phyloP scores from a whole-genome alignment of 2,888 invertebrate genomes.

The Heliconius cydno region DNA sequence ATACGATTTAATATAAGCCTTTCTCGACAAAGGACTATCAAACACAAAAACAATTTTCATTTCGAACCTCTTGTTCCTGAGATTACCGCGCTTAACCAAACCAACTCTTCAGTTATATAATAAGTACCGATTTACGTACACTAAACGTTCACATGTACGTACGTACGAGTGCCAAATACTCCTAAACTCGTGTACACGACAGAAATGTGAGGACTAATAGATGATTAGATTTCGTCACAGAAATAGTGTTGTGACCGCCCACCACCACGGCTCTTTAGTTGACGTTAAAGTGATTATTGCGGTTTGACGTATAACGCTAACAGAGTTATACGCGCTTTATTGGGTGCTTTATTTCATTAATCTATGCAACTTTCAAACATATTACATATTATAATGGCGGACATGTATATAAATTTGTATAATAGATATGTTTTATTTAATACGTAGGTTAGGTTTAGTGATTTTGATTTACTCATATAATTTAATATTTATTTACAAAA shows the following conservation, averaged over 20 bases:
- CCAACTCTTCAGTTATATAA: not conserved
- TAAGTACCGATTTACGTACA: not conserved
- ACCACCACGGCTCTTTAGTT: slow-evolving; percentile 31
- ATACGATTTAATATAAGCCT: too few species aligned
- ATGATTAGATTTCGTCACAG: slow-evolving; percentile 27
- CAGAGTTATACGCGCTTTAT: slow-evolving; percentile 20
- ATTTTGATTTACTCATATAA: not conserved
- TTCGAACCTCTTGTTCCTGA: too few species aligned
- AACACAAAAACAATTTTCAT: too few species aligned
- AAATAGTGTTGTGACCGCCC: slow-evolving; percentile 28
- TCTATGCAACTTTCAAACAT: slow-evolving; percentile 12
- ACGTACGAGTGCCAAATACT: not conserved
- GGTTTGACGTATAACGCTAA: slow-evolving; percentile 23
- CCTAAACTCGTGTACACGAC: slow-evolving; percentile 18
- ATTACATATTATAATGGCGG: too few species aligned
- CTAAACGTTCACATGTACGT: not conserved
- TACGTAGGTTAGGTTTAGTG: not conserved
- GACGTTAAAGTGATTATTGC: slow-evolving; percentile 31
- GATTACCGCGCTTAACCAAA: too few species aligned
- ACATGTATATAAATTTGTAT: too few species aligned
- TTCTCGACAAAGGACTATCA: too few species aligned
- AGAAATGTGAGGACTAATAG: slow-evolving; percentile 23
- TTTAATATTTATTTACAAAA: not conserved
- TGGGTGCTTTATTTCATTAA: slow-evolving; percentile 10
- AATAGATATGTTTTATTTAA: too few species aligned